A percentile compares a stretch with the other conserved stretches of the same genome.
phyloP scores from a whole-genome alignment of 1,140 invertebrate species.

The Leptinotarsa defecta region DNA sequence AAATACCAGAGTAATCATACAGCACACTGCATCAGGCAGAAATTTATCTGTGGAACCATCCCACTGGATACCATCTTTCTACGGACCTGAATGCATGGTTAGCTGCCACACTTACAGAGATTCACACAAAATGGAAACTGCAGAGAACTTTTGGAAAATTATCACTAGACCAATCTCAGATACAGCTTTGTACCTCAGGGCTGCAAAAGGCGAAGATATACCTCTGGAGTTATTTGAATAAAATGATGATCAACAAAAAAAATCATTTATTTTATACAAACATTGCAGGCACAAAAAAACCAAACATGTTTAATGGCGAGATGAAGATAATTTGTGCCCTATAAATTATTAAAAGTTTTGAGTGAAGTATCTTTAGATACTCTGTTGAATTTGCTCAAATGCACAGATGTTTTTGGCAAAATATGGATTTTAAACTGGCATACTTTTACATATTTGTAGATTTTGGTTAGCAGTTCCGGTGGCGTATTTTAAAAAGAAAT shows the following conservation, averaged over 20 bases:
- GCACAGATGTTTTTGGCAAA: no score
- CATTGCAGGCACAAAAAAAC: no score
- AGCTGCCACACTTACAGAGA: conserved; percentile 50
- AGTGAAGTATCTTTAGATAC: no score
- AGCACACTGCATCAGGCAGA: conserved; percentile 50
- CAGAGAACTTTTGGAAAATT: conserved; percentile 50
- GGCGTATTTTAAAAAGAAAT: no score
- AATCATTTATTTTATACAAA: background rate
- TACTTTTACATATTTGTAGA: no score
- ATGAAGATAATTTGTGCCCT: no score
- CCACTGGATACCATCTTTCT: conserved; percentile 50
- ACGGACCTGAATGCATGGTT: conserved; percentile 48
- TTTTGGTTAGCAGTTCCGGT: no score
- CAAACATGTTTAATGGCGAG: no score
- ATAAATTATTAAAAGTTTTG: no score
- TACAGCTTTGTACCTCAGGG: conserved; percentile 40
- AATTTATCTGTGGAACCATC: conserved; percentile 48
- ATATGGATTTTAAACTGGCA: no score
- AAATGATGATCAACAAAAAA: conserved; percentile 9
- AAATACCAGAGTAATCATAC: conserved; percentile 46
- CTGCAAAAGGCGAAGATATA: conserved; percentile 49
- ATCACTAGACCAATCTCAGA: conserved; percentile 36
- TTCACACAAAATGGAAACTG: conserved; percentile 50
- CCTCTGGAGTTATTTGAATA: conserved; percentile 40
- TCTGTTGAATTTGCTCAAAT: no score